phyloP scores from a whole-genome alignment of 2,113 vertebrate species.

The Epinephelus moara region DNA sequence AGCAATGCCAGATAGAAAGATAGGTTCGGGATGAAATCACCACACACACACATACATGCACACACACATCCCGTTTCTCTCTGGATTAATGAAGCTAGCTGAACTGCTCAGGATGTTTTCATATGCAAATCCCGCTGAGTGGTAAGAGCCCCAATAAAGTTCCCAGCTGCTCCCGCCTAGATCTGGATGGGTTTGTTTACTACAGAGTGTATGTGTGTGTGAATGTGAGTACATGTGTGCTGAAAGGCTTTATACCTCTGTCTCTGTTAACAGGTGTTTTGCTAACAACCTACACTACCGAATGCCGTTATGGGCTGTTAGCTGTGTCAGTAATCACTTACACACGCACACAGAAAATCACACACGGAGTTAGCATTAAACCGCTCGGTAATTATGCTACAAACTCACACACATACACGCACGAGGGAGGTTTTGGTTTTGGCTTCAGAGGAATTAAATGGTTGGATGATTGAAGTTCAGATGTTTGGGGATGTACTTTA shows the following conservation, averaged over 20 bases:
- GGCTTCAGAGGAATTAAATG: conserved; percentile 3
- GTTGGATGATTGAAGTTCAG: background rate
- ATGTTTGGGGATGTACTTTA: background rate
- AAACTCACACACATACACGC: background rate
- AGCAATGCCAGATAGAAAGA: conserved; percentile 1
- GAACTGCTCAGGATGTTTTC: conserved; percentile 35
- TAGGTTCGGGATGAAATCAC: background rate
- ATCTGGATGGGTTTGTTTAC: conserved; percentile 45
- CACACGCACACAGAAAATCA: conserved; percentile 7
- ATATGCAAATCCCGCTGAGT: conserved; percentile 49
- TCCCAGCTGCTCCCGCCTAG: conserved; percentile 41
- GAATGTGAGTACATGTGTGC: conserved; percentile 2
- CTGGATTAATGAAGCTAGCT: conserved; percentile 33
- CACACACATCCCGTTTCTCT: background rate
- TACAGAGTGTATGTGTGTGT: background rate
- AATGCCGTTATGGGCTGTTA: conserved; percentile 12
- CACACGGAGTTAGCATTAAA: conserved; percentile 10
- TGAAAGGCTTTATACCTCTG: conserved; percentile 32
- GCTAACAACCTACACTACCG: conserved; percentile 36
- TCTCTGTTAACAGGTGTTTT: conserved; percentile 58
- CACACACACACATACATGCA: conserved; percentile 10
- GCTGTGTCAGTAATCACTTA: background rate
- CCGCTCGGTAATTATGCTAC: conserved; percentile 4
- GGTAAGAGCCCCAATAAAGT: conserved; percentile 47
- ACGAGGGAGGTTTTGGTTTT: background rate